phyloP scores from a whole-genome alignment of 2,888 invertebrate genomes.

The Trachelus iudaicus region DNA sequence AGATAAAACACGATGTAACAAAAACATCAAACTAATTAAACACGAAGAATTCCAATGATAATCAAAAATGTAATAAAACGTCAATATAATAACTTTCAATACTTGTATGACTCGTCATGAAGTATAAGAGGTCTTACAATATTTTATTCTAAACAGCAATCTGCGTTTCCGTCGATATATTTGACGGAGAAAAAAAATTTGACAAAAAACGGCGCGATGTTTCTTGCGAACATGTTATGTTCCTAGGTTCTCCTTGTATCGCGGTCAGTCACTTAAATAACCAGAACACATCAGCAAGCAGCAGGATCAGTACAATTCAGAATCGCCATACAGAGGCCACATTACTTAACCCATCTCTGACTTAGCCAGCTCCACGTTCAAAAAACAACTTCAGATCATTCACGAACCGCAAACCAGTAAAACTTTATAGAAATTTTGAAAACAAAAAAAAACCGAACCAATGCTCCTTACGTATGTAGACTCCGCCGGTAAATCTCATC shows the following conservation, averaged over 20 bases:
- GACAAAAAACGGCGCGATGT: background rate
- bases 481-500: too few relatives aligned
- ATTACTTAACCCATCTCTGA: background rate
- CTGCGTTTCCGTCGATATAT: too few relatives aligned
- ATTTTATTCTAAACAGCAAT: background rate
- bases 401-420: background rate
- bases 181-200: too few relatives aligned
- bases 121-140: background rate
- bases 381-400: background rate
- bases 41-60: background rate
- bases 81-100: background rate
- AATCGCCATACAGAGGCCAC: background rate
- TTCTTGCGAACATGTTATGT: background rate
- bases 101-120: background rate
- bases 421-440: background rate
- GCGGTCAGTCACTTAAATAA: background rate
- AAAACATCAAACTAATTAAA: background rate
- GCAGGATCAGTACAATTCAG: background rate
- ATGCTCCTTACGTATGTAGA: too few relatives aligned
- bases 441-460: background rate
- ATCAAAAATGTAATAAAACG: background rate
- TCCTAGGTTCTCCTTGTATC: background rate
- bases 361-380: background rate
- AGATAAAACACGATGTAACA: background rate
- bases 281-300: background rate